Base-by-base conservation (phyloP, 2,797 vertebrate genomes). In the Tragelaphus oryx region DNA sequence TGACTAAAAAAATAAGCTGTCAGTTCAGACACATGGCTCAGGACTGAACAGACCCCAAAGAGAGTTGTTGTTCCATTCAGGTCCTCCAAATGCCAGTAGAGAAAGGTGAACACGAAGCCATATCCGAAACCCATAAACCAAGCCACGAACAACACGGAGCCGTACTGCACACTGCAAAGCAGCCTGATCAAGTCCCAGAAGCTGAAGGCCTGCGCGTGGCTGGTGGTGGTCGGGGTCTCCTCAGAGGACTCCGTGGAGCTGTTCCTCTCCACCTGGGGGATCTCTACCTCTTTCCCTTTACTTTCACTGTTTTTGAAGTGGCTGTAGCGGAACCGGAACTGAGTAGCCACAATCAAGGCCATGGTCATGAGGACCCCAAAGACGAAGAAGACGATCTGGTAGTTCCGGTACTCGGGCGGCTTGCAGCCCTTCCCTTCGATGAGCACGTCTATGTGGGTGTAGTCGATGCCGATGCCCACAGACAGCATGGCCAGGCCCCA, bases 111-210 rank as follows among this genome's bases (percentile, higher is more conserved):
- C 84, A 99, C 99, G 30, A 99, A 99, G 97, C 99, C 99, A 2
- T 99, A 99, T 6, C 99, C 99, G 80, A 99, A 99, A 5, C 99
- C 99, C 99, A 99, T 99, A 98, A 99, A 99, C 99, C 99, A 99
- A 5, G 99, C 99, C 74, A 99, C 99, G 0, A 99, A 99, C 22
- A 99, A 98, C 79, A 99, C 99, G 0, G 99, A 99, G 97, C 99
- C 98, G 1, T 99, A 99, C 89, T 99, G 99, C 95, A 99, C 99
- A 2, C 99, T 99, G 97, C 99, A 99, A 0, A 99, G 98, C 44
- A 99, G 98, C 94, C 98, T 98, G 95, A 99, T 98, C 28, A 99
- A 97, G 97, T 98, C 98, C 98, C 98, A 98, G 65, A 98, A 99
- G 95, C 79, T 98, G 97, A 99, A 98, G 30, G 98, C 95, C 71